Percentiles rank a stretch among this genome's conserved stretches.
Conservation (phyloP, 2,113 vertebrate genomes). For the Oplegnathus fasciatus region DNA sequence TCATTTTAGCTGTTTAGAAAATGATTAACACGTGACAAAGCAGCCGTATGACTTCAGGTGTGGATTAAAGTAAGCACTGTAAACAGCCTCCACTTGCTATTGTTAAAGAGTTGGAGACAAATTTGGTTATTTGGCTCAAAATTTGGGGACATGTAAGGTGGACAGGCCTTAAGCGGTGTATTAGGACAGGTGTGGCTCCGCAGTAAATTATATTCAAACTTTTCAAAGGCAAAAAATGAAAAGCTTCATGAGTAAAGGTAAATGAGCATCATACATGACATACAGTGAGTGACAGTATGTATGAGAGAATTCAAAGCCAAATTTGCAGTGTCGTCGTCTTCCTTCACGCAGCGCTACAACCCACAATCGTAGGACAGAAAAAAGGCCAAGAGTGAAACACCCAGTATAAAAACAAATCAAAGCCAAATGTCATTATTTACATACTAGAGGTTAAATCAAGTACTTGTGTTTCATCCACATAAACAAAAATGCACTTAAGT, state of each 20-base stretch:
- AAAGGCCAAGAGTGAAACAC: slow-evolving; percentile 86
- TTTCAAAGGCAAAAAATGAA: slow-evolving; percentile 50
- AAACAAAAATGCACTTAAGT: slow-evolving; percentile 71
- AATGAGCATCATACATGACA: slow-evolving; percentile 34
- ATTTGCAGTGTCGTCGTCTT: slow-evolving; percentile 50
- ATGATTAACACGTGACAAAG: background rate
- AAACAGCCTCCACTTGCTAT: slow-evolving; percentile 44
- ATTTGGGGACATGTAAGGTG: background rate
- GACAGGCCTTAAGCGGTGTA: slow-evolving; percentile 17
- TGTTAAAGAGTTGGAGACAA: slow-evolving; percentile 16
- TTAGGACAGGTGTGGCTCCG: slow-evolving; percentile 30
- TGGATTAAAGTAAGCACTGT: slow-evolving; percentile 31
- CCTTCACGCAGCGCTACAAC: slow-evolving; percentile 59
- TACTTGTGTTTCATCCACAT: slow-evolving; percentile 69
- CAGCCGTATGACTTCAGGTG: slow-evolving; percentile 30
- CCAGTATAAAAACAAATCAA: slow-evolving; percentile 81
- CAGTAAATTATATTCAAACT: slow-evolving; percentile 24
- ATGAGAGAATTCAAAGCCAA: slow-evolving; percentile 35
- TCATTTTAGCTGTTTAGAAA: slow-evolving; percentile 9
- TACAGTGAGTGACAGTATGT: slow-evolving; percentile 2
- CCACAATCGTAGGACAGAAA: slow-evolving; percentile 78
- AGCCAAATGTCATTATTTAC: slow-evolving; percentile 87
- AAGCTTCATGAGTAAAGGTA: slow-evolving; percentile 15
- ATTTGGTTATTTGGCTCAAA: background rate
- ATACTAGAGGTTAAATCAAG: slow-evolving; percentile 80